Percentiles rank a stretch among this genome's conserved stretches.
Evolutionary conservation across 2,113 vertebrate species (phyloP).

Genomic region (Todiramphus saurophagus): DNA sequence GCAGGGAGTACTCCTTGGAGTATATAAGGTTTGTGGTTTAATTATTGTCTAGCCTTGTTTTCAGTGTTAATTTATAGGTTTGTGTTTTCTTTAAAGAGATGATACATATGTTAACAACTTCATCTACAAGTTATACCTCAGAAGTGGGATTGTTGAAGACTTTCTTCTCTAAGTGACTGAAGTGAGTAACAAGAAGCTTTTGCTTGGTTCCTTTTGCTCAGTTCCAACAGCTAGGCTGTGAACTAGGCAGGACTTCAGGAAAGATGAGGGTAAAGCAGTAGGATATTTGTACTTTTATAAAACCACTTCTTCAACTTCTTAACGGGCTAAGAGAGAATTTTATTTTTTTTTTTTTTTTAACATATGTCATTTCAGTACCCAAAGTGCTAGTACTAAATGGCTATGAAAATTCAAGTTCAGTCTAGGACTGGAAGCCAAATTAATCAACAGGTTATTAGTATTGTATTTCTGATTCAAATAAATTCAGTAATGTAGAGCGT

Average conservation of each 20-base stretch:
- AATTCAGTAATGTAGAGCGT: background rate
- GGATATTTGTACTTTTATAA: background rate
- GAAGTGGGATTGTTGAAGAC: background rate
- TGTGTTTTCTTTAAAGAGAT: background rate
- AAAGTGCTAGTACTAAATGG: background rate
- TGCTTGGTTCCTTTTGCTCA: background rate
- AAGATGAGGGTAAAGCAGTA: background rate
- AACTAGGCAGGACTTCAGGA: background rate
- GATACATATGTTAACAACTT: background rate
- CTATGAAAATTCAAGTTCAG: background rate
- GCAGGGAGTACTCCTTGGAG: background rate
- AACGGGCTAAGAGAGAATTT: background rate
- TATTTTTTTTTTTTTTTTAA: background rate
- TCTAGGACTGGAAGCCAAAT: background rate
- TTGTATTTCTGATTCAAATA: background rate
- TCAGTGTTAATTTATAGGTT: background rate
- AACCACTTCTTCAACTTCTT: background rate
- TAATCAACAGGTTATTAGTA: background rate
- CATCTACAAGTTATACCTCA: background rate
- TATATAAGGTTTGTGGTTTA: background rate
- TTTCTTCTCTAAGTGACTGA: background rate
- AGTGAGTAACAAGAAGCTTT: background rate
- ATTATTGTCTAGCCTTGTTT: background rate
- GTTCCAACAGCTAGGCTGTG: background rate
- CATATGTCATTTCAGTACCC: background rate